Base-by-base conservation (phyloP, 2,797 vertebrate species). In the Eremophila alpestris region DNA sequence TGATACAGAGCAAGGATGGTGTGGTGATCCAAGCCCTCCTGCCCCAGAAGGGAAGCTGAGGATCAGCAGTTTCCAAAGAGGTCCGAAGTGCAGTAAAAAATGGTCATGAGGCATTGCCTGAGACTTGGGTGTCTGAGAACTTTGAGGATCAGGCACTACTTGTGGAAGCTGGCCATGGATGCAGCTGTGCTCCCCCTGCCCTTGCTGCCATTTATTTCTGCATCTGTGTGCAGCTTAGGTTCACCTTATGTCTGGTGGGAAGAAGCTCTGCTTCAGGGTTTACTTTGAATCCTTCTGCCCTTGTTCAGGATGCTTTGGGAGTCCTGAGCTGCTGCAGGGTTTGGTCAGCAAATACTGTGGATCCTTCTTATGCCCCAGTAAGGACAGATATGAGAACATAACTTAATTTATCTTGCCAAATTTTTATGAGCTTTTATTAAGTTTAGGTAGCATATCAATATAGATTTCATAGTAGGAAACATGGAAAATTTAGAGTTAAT, bases 1-100 rank as follows among this genome's bases (percentile, higher is more conserved):
- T 1, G 3, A 1, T 30, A 2, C 30, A 38, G 15, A 26, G 21
- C 0, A 0, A 41, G 24, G 24, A 8, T 5, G 10, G 10, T 18
- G 45, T 23, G 34, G 3, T 14, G 52, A 13, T 54, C 21, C 63
- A 13, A 43, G 21, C n/a, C 32, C 10, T 58, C 13, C 36, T 82
- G 75, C 11, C 24, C 16, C n/a, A 6, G 38, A 17, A 16, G 54
- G 38, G 56, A 45, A 55, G 8, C 27, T 38, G 3, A 2, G 41
- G 15, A 13, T 41, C 51, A 34, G 52, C 34, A 29, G 7, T 30
- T 55, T 17, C 58, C 30, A 9, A 5, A 88, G 17, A 43, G 13
- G 2, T 45, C 29, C 30, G 24, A 21, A 10, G 10, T 7, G 29
- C 26, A 7, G 9, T 40, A 13, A 21, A 27, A 60, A 23, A 2